Evolutionary conservation across 2,113 vertebrate species (phyloP).

Genomic region (Triplophysa tibetana): DNA sequence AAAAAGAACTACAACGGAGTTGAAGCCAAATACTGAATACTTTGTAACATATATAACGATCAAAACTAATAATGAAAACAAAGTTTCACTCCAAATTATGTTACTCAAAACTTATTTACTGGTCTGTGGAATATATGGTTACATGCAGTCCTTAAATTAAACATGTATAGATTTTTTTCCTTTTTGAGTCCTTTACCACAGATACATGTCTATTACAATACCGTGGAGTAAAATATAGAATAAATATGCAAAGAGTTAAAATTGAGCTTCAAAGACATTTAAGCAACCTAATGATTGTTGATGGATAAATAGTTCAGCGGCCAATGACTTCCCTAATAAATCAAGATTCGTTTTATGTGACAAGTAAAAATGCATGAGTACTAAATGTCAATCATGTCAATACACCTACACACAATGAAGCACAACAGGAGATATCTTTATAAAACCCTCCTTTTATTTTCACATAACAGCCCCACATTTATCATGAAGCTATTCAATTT

Average conservation of each 20-base stretch:
- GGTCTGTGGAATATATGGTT: background rate
- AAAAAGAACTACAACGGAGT: background rate
- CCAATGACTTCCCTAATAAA: too few relatives aligned
- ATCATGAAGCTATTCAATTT: conserved; percentile 4
- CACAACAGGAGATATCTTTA: background rate
- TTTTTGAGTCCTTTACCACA: background rate
- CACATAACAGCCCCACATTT: conserved; percentile 7
- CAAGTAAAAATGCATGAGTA: too few relatives aligned
- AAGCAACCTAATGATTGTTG: too few relatives aligned
- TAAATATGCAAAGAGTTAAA: too few relatives aligned
- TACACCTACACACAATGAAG: background rate
- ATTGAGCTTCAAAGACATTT: too few relatives aligned
- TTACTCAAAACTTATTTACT: background rate
- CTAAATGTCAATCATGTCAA: too few relatives aligned
- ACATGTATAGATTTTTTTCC: background rate
- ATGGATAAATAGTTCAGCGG: too few relatives aligned
- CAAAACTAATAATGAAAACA: background rate
- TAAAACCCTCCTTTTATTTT: conserved; percentile 55
- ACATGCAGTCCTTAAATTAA: background rate
- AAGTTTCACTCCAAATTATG: background rate
- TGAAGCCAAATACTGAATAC: too few relatives aligned
- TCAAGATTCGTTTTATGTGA: too few relatives aligned
- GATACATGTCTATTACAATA: background rate
- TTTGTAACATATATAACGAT: too few relatives aligned
- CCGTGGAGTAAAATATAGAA: too few relatives aligned